Base-by-base conservation (phyloP, 2,797 vertebrate species). In the Poeciliopsis presidionis region DNA sequence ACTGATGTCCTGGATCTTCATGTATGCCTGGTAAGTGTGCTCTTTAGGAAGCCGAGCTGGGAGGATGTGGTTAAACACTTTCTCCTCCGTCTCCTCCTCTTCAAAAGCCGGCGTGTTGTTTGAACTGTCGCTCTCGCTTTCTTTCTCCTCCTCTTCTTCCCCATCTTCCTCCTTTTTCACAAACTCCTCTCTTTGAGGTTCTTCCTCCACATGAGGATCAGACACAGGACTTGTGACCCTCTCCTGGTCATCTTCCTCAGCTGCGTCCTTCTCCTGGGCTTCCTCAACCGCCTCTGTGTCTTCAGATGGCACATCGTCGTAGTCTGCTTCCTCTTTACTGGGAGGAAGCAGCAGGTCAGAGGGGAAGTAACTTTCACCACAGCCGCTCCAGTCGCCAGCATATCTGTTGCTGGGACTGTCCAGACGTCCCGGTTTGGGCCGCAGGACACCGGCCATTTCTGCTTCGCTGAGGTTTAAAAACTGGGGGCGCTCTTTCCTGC, bases 331-430 rank as follows among this genome's bases (percentile, higher is more conserved):
- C 0, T 91, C 95, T 57, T 79, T 88, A 76, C 89, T 81, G 61
- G 90, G 86, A 63, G 79, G 94, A 25, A 75, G 83, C 73, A 89
- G 77, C 16, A 84, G 71, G 12, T 93, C 91, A 8, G 76, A 86
- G 0, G 93, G 88, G 84, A 97, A 95, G 91, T 98, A 99, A 80
- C 87, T 96, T 76, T 98, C 97, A 16, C 96, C 96, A 20, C 98
- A 99, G 61, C 96, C 80, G 74, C 97, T 99, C 98, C 98, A 99
- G 95, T 99, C 98, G 22, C 98, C 98, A 0, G 98, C 98, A 0
- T 99, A 99, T 77, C 98, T 98, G 94, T 99, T 99, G 92, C 98
- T 99, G 0, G 98, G 98, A 88, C 98, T 99, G 92, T 99, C 98
- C 33, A 99, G 88, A 1, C 97, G 96, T 0, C 96, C 96, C 0